A percentile compares a stretch with the other conserved stretches of the same genome.
Evolutionary conservation across 2,797 vertebrate species (phyloP).

Genomic region (Calcarius lapponicus): DNA sequence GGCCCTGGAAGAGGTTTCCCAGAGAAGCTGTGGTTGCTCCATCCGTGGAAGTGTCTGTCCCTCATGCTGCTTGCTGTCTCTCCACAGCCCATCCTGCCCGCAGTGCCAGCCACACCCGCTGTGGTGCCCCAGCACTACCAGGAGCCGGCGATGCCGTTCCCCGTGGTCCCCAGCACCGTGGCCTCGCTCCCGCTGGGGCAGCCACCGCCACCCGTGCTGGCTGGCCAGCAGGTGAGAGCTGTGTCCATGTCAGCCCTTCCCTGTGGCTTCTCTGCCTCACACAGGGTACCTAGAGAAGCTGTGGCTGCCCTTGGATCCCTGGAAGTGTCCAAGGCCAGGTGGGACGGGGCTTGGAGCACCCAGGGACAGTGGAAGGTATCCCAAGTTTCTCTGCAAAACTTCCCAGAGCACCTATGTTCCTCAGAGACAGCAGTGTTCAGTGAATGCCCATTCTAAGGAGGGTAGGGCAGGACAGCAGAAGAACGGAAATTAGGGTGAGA

Average conservation of each 20-base stretch:
- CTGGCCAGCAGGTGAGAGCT: conserved; percentile 77
- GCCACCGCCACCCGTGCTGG: conserved; percentile 57
- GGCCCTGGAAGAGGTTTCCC: not conserved
- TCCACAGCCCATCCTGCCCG: conserved; percentile 68
- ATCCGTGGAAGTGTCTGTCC: not conserved
- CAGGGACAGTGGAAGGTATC: not conserved
- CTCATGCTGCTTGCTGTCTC: not conserved
- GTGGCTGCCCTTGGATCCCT: not conserved
- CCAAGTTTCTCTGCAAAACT: not conserved
- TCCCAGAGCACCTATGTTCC: not conserved
- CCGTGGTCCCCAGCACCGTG: conserved; percentile 68
- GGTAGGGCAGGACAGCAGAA: not conserved
- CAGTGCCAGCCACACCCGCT: conserved; percentile 26
- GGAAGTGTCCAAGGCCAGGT: not conserved
- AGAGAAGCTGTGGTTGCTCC: not conserved
- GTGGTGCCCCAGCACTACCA: conserved; percentile 73
- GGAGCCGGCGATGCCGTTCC: conserved; percentile 71
- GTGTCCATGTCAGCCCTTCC: accelerated
- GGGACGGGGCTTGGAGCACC: not conserved
- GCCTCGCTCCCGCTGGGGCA: conserved; percentile 70
- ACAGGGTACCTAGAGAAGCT: not conserved
- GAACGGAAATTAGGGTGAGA: not conserved
- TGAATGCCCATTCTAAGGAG: not conserved
- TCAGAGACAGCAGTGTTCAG: not conserved
- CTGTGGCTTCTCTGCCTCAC: accelerated